Percentiles rank a stretch among this genome's conserved stretches.
Conservation (phyloP, 1,140 invertebrate species). For the Centruroides sculpturatus region DNA sequence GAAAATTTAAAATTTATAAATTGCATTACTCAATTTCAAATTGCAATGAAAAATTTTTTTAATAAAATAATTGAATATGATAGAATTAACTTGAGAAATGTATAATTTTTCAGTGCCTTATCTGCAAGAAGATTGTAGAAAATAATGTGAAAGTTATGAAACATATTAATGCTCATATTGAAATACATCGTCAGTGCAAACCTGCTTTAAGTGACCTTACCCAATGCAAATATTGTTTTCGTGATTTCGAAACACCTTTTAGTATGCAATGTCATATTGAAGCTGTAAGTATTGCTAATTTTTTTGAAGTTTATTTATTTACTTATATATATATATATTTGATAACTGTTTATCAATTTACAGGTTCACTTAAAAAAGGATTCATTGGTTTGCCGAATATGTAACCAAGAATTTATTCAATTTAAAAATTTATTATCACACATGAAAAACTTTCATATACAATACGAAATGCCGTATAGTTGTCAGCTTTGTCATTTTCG, state of each 20-base stretch:
- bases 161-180: conserved; percentile 31
- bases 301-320: no score
- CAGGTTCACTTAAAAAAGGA: conserved; percentile 8
- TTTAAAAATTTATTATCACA: neutral
- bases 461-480: conserved; percentile 11
- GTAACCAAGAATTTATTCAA: neutral
- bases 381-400: conserved; percentile 5
- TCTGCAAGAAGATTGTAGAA: conserved; percentile 31
- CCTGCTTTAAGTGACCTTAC: conserved; percentile 31
- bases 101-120: conserved; percentile 32
- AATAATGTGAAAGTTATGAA: conserved; percentile 31
- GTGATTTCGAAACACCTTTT: conserved; percentile 32
- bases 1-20: no score
- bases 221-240: conserved; percentile 33
- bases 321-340: no score
- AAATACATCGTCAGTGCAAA: conserved; percentile 28
- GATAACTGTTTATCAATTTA: no score
- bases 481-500: conserved; percentile 11
- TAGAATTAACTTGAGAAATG: conserved; percentile 22
- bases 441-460: conserved; percentile 1
- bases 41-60: no score
- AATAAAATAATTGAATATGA: conserved; percentile 23
- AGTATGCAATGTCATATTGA: conserved; percentile 34
- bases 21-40: no score
- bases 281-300: conserved; percentile 21